Evolutionary conservation across 2,113 vertebrate genomes (phyloP).

Genomic region (Abramis brama): DNA sequence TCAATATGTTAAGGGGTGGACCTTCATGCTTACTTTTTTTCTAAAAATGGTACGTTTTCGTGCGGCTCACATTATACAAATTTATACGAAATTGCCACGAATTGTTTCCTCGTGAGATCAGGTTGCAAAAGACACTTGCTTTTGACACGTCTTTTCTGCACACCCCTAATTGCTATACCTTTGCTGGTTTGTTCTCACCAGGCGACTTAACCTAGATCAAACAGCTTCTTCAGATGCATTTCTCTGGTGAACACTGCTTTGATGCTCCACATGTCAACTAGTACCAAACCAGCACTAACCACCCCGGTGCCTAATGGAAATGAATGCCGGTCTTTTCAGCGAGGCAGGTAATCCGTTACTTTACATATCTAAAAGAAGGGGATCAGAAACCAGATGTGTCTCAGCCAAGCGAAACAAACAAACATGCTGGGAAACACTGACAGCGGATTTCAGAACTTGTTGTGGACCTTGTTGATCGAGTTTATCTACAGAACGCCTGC

Average conservation of each 20-base stretch:
- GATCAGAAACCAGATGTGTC: conserved; percentile 21
- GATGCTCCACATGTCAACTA: not conserved
- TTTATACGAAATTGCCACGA: not conserved
- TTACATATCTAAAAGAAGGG: conserved; percentile 10
- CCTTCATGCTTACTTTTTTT: not conserved
- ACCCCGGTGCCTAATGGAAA: not conserved
- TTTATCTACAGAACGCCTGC: conserved; percentile 36
- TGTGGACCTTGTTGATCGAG: conserved; percentile 19
- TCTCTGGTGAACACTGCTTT: not conserved
- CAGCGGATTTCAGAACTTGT: conserved; percentile 17
- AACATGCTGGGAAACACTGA: conserved; percentile 22
- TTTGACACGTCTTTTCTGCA: not conserved
- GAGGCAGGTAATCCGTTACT: not conserved
- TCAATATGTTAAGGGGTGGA: not conserved
- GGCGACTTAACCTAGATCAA: not conserved
- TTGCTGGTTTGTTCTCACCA: not conserved
- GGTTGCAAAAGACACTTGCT: not conserved
- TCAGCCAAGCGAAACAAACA: conserved; percentile 24
- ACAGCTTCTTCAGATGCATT: not conserved
- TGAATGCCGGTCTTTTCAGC: not conserved
- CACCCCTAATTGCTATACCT: not conserved
- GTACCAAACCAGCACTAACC: not conserved
- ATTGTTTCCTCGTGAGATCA: not conserved
- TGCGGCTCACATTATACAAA: not conserved
- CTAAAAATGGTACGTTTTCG: not conserved